Evolutionary conservation across 2,113 vertebrate species (phyloP).

Genomic region (Caranx ignobilis): DNA sequence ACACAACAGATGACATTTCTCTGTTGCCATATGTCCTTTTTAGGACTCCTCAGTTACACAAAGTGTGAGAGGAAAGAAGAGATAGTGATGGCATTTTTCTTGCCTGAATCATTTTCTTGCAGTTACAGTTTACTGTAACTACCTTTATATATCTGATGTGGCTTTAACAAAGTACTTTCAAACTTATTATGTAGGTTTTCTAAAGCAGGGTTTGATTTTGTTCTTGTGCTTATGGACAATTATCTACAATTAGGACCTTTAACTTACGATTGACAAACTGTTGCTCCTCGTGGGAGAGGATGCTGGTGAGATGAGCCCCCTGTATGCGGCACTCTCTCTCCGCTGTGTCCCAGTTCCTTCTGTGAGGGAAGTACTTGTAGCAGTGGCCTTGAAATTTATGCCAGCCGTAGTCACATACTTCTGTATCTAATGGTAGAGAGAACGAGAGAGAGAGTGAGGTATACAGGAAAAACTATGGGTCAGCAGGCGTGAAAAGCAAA

Average conservation of each 20-base stretch:
- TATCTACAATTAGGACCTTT: background rate
- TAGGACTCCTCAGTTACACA: slow-evolving; percentile 27
- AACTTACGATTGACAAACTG: slow-evolving; percentile 95
- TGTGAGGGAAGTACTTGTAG: slow-evolving; percentile 94
- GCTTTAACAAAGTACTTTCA: background rate
- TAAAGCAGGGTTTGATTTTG: background rate
- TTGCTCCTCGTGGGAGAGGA: slow-evolving; percentile 93
- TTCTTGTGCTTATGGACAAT: background rate
- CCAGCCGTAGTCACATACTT: slow-evolving; percentile 95
- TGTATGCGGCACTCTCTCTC: slow-evolving; percentile 96
- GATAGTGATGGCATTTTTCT: slow-evolving; percentile 50
- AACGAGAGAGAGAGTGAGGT: slow-evolving; percentile 17
- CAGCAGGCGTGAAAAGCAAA: background rate
- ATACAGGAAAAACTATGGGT: slow-evolving; percentile 9
- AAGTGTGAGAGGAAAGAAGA: slow-evolving; percentile 10
- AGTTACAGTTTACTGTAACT: slow-evolving; percentile 21
- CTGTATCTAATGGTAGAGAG: slow-evolving; percentile 86
- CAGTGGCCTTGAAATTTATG: slow-evolving; percentile 98
- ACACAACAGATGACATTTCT: slow-evolving; percentile 52
- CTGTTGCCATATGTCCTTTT: slow-evolving; percentile 42
- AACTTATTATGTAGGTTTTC: background rate
- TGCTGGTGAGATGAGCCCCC: slow-evolving; percentile 93
- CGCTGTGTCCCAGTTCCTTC: slow-evolving; percentile 94
- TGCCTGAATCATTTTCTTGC: slow-evolving; percentile 69
- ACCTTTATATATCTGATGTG: background rate